Conservation (phyloP, 2,797 vertebrate species). For the Hyperoplus immaculatus region DNA sequence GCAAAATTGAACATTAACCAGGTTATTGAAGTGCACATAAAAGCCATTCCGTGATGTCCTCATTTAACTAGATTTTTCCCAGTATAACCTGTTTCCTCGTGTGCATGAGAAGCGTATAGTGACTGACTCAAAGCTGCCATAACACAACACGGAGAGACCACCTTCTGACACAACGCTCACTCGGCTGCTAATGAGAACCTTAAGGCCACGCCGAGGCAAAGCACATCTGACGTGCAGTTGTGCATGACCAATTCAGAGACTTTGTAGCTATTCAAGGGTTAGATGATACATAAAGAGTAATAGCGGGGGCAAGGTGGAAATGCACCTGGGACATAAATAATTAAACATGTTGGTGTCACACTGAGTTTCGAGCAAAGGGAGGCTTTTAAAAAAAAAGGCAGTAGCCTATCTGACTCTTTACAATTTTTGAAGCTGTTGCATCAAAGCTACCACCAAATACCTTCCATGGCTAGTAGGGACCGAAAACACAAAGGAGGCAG, state of each 20-base stretch:
- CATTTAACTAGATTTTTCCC: slow-evolving; percentile 11
- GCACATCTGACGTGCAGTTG: slow-evolving; percentile 72
- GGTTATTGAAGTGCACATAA: background rate
- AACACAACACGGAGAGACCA: slow-evolving; percentile 69
- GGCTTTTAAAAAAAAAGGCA: slow-evolving; percentile 54
- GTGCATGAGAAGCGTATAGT: slow-evolving; percentile 19
- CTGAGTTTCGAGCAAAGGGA: slow-evolving; percentile 53
- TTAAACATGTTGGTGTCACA: slow-evolving; percentile 65
- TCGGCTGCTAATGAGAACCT: slow-evolving; percentile 79
- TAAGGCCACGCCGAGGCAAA: slow-evolving; percentile 58
- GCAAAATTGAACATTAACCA: slow-evolving; percentile 10
- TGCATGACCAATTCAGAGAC: slow-evolving; percentile 69
- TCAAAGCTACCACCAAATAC: slow-evolving; percentile 74
- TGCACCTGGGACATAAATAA: slow-evolving; percentile 73
- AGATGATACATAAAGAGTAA: slow-evolving; percentile 68
- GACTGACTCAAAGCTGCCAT: slow-evolving; percentile 62
- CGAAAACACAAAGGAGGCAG: slow-evolving; percentile 67
- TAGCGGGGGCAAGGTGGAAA: slow-evolving; percentile 53
- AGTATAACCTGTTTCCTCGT: slow-evolving; percentile 28
- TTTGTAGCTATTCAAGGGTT: slow-evolving; percentile 63
- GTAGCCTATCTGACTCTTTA: slow-evolving; percentile 53
- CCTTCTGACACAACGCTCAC: slow-evolving; percentile 69
- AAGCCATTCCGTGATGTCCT: slow-evolving; percentile 3
- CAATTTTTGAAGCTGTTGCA: slow-evolving; percentile 63
- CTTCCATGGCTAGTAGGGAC: slow-evolving; percentile 61